phyloP scores from a whole-genome alignment of 92 coral and sea anemone species.

The Parazoanthus swiftii region DNA sequence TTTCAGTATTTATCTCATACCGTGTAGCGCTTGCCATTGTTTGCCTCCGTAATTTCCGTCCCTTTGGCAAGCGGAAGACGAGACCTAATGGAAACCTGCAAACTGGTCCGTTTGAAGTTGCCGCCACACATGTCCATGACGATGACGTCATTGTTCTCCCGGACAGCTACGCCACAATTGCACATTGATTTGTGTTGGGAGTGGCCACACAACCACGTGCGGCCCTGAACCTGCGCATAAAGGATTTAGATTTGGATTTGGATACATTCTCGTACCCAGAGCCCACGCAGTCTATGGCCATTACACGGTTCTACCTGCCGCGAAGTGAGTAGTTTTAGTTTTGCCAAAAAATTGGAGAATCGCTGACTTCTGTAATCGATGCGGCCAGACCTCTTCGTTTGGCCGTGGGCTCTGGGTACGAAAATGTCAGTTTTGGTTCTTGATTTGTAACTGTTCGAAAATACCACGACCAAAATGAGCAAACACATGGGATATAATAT shows the following conservation, averaged over 20 bases:
- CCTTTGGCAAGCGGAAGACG: slow-evolving; percentile 67
- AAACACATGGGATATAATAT: too few species aligned
- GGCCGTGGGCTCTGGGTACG: too few species aligned
- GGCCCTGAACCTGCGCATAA: slow-evolving; percentile 68
- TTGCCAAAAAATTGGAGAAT: too few species aligned
- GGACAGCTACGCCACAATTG: slow-evolving; percentile 82
- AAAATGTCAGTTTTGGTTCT: too few species aligned
- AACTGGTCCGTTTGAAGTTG: slow-evolving; percentile 65
- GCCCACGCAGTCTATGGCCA: too few species aligned
- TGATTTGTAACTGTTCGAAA: too few species aligned
- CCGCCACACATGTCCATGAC: slow-evolving; percentile 92
- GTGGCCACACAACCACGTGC: slow-evolving; percentile 72
- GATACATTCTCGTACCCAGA: too few species aligned
- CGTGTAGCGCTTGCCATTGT: slow-evolving; percentile 77
- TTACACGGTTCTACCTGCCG: too few species aligned
- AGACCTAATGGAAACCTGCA: slow-evolving; percentile 73
- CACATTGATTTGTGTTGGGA: slow-evolving; percentile 59
- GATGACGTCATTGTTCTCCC: slow-evolving; percentile 81
- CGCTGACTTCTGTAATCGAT: too few species aligned
- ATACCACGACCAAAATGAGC: too few species aligned
- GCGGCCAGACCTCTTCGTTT: too few species aligned
- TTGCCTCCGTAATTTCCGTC: slow-evolving; percentile 71
- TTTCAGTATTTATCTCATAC: slow-evolving; percentile 38
- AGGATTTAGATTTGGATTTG: neutral
- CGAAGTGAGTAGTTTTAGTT: too few species aligned